These are phyloP conservation scores for Allacma fusca DNA, from an alignment of 2,888 invertebrate genomes.

Conservation along the genomic window DNA sequence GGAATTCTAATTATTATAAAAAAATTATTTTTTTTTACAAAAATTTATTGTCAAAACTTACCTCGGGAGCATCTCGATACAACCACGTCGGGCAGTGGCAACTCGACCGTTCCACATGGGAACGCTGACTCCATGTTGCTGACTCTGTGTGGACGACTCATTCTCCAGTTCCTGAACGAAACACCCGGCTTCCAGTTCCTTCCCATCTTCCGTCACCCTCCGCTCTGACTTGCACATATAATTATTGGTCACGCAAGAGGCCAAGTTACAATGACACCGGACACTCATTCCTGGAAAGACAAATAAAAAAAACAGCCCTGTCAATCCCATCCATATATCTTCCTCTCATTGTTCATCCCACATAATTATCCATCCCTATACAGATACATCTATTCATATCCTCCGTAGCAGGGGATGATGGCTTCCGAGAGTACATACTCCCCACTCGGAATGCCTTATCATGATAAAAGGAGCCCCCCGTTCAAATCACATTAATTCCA, in stretches of 20 bases:
- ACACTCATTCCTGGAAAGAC: slow-evolving; percentile 51
- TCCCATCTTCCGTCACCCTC: slow-evolving; percentile 49
- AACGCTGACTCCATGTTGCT: slow-evolving; percentile 48
- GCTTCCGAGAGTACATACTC: no score
- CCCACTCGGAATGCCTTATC: not conserved
- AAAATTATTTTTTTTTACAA: no score
- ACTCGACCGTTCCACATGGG: slow-evolving; percentile 50
- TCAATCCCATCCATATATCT: not conserved
- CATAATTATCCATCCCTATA: not conserved
- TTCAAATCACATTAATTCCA: not conserved
- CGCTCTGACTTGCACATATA: slow-evolving; percentile 56
- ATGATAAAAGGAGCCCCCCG: not conserved
- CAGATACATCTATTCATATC: not conserved
- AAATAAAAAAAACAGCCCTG: slow-evolving; percentile 2
- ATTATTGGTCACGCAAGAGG: slow-evolving; percentile 50
- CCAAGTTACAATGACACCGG: slow-evolving; percentile 54
- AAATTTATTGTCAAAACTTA: no score
- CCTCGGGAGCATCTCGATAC: slow-evolving; percentile 51
- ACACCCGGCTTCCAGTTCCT: slow-evolving; percentile 49
- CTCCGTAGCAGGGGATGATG: no score
- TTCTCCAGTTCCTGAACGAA: slow-evolving; percentile 52
- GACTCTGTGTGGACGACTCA: slow-evolving; percentile 38
- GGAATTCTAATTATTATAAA: no score
- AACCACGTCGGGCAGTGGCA: slow-evolving; percentile 52
- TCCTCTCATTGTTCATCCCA: not conserved